phyloP scores from a whole-genome alignment of 2,113 vertebrate genomes.

The Pipra filicauda region DNA sequence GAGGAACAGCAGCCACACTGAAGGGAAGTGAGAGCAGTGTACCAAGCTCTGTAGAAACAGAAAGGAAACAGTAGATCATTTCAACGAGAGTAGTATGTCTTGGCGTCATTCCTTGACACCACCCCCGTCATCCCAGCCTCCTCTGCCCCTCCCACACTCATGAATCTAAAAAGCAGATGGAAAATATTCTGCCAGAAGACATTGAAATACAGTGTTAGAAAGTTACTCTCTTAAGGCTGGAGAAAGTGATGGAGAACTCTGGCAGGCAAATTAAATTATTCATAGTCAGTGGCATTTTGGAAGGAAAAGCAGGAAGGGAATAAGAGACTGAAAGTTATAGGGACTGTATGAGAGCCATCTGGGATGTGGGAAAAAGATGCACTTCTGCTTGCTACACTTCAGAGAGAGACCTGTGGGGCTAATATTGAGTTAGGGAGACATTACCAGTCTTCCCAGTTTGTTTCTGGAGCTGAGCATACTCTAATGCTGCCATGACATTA shows the following conservation, averaged over 20 bases:
- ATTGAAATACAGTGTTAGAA: conserved; percentile 58
- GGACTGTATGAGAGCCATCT: conserved; percentile 43
- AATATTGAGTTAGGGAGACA: neutral
- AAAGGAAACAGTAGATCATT: conserved; percentile 45
- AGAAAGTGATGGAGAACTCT: conserved; percentile 66
- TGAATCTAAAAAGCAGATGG: conserved; percentile 65
- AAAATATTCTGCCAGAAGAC: conserved; percentile 66
- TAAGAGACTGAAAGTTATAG: conserved; percentile 2
- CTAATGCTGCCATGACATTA: neutral
- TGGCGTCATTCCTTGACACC: conserved; percentile 33
- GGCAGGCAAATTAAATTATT: conserved; percentile 55
- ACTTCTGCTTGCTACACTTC: neutral
- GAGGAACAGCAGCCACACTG: neutral
- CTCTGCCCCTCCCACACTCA: conserved; percentile 51
- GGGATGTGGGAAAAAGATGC: conserved; percentile 15
- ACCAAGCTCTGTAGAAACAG: neutral
- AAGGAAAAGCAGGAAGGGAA: conserved; percentile 30
- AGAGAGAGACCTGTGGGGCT: neutral
- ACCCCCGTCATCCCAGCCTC: conserved; percentile 36
- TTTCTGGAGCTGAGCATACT: neutral
- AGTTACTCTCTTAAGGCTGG: conserved; percentile 48
- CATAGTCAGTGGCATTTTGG: conserved; percentile 63
- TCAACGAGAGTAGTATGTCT: conserved; percentile 27
- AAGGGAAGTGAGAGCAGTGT: neutral
- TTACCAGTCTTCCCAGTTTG: neutral